A percentile compares a stretch with the other conserved stretches of the same genome.
Conservation (phyloP, 1,140 invertebrate genomes). For the Bombus superbus region DNA sequence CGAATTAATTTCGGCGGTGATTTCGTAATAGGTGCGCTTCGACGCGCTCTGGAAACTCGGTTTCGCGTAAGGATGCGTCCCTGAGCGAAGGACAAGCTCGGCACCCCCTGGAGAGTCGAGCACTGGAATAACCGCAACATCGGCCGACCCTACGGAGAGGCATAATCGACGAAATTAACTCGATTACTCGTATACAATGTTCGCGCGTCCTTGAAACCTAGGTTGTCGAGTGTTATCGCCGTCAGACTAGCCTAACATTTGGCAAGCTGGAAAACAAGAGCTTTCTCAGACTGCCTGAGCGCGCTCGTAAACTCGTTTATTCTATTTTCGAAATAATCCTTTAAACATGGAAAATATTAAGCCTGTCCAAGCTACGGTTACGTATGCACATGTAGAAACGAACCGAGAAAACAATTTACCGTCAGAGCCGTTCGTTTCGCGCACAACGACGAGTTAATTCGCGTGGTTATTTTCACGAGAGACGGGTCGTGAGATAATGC, state of each 20-base stretch:
- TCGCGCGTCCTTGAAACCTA: background rate
- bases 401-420: constrained; percentile 6
- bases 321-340: constrained; percentile 8
- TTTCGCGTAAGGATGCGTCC: background rate
- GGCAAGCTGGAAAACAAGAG: background rate
- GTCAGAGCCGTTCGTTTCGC: background rate
- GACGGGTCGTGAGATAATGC: background rate
- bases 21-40: background rate
- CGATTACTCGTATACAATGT: constrained; percentile 7
- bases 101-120: background rate
- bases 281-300: background rate
- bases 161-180: background rate
- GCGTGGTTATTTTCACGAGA: constrained; percentile 12
- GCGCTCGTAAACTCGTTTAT: background rate
- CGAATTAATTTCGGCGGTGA: constrained; percentile 15
- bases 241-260: background rate
- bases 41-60: background rate
- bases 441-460: background rate
- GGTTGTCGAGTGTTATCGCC: background rate
- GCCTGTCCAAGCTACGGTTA: background rate
- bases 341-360: background rate
- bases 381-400: background rate
- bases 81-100: background rate
- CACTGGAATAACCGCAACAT: background rate
- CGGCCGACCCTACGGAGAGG: background rate